A percentile compares a stretch with the other conserved stretches of the same genome.
Evolutionary conservation across 2,113 vertebrate species (phyloP).

Genomic region (Ailurus styani): DNA sequence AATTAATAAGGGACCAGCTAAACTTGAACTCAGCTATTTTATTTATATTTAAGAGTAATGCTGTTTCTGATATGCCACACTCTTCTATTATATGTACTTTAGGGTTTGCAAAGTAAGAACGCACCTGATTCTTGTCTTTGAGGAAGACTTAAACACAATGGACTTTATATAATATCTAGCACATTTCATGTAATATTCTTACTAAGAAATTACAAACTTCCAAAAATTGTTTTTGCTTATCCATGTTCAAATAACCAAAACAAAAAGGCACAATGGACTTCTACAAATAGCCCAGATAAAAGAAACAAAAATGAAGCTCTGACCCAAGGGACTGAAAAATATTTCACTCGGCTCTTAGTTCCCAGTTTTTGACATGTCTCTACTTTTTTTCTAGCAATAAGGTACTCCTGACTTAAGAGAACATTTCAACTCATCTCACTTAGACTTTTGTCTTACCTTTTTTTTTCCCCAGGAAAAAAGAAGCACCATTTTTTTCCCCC

Average conservation of each 20-base stretch:
- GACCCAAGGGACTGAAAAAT: background rate
- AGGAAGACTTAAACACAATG: background rate
- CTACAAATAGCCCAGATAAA: background rate
- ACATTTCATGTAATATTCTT: background rate
- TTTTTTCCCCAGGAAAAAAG: background rate
- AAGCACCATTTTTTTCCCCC: background rate
- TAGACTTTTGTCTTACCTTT: background rate
- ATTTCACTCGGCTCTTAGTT: background rate
- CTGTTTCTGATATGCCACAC: background rate
- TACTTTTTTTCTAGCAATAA: background rate
- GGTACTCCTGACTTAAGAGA: background rate
- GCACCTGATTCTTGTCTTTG: background rate
- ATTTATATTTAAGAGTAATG: background rate
- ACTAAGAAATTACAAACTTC: background rate
- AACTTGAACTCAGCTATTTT: background rate
- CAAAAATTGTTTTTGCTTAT: background rate
- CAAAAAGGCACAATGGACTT: background rate
- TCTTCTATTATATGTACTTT: background rate
- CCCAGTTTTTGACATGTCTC: background rate
- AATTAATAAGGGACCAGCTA: background rate
- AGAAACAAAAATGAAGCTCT: background rate
- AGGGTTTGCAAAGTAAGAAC: background rate
- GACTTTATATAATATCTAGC: background rate
- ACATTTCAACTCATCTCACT: background rate
- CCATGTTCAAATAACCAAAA: background rate